Evolutionary conservation across 2,797 vertebrate species (phyloP), one percentile per base, ranked within the genome.

Genomic region (Aplochiton taeniatus): DNA sequence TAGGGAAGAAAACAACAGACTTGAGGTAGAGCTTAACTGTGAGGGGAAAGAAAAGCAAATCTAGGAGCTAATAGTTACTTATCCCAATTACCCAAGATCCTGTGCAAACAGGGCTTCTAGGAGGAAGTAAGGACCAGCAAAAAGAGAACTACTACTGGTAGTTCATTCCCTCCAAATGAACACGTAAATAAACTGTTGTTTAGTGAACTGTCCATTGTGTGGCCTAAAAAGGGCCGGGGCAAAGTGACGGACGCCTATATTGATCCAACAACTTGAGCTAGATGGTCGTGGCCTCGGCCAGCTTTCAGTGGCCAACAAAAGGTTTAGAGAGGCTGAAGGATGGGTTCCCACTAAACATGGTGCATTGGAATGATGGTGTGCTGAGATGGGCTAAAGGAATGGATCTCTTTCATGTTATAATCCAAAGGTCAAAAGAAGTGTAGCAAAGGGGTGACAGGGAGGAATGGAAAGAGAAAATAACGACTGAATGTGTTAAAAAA

Each of bases 171-270:
- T 73, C 80, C 71, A 88, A 79, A 86, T 83, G 78, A 76, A 69
- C 85, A 73, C 86, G 87, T 88, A 90, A 90, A 91, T 89, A 87
- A 90, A 83, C 83, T 46, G 86, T 89, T 88, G 88, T 92, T 86
- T 83, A 75, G 80, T 72, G 85, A 88, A 84, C 89, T 85, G 84
- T 63, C 80, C 80, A 85, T 93, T 93, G 90, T 90, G 84, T 58
- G 63, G 50, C 68, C 61, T 62, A 79, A 78, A 90, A 93, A 90
- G 82, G 80, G 72, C 81, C 59, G 0, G 60, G 82, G 79, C 83
- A 77, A 83, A 83, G 84, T 93, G 89, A 90, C 89, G 86, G 90
- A 93, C 86, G 85, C 89, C 88, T 89, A 87, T 90, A 92, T 90
- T 92, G 91, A 92, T 90, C 88, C 85, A 85, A 88, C 88, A 91